These are phyloP conservation scores for Acestrorhynchus altus DNA, from an alignment of 2,797 vertebrate species.

Conservation along the genomic window DNA sequence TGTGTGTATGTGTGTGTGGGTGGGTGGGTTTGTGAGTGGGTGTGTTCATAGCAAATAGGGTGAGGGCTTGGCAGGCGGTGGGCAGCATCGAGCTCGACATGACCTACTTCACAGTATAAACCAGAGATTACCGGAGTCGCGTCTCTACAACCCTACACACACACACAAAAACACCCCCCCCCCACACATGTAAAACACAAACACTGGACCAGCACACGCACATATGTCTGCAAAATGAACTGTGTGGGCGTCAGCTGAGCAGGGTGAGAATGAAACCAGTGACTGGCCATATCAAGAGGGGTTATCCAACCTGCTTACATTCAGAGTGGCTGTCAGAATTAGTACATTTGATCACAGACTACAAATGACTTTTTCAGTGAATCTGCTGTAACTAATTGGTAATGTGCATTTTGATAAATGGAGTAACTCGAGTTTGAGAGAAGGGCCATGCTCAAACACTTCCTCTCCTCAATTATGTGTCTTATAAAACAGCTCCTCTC, in stretches of 20 bases:
- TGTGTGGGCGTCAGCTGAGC: not conserved
- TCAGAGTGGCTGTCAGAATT: not conserved
- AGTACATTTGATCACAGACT: not conserved
- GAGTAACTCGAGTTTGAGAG: no score
- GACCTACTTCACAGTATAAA: constrained; percentile 81
- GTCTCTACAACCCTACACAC: constrained; percentile 26
- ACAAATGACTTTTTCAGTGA: not conserved
- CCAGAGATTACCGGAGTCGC: constrained; percentile 73
- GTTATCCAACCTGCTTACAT: not conserved
- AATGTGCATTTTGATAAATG: not conserved
- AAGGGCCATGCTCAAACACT: no score
- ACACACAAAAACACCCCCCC: constrained; percentile 6
- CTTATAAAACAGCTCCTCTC: no score
- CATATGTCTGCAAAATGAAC: constrained; percentile 21
- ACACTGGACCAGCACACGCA: not conserved
- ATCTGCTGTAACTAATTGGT: not conserved
- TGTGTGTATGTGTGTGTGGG: constrained; percentile 34
- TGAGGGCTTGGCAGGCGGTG: constrained; percentile 30
- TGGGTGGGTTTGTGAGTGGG: constrained; percentile 39
- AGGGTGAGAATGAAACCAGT: constrained; percentile 2
- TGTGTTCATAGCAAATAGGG: constrained; percentile 35
- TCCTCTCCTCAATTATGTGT: no score
- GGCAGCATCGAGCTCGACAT: constrained; percentile 64
- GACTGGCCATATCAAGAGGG: not conserved
- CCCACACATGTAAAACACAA: not conserved